A percentile compares a stretch with the other conserved stretches of the same genome.
These are phyloP conservation scores for Hydra vulgaris DNA, from an alignment of 30 jellyfish, hydroid and myxozoan species.

Conservation along the genomic window DNA sequence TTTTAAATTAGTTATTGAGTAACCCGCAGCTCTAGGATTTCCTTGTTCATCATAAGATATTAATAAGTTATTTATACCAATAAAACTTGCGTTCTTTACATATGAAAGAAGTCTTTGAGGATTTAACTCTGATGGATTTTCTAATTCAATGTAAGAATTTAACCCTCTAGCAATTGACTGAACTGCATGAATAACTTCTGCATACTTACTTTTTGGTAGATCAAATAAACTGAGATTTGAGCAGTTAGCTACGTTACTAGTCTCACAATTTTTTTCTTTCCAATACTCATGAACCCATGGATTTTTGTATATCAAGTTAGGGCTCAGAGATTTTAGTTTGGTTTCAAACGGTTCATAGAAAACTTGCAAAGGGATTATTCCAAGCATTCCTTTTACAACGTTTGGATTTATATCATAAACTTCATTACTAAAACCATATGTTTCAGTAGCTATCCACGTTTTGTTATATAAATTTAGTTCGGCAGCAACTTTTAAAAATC, in stretches of 20 bases:
- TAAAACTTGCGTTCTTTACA: slow-evolving; percentile 47
- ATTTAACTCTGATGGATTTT: neutral
- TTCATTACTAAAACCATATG: slow-evolving; percentile 56
- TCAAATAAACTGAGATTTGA: neutral
- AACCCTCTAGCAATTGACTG: slow-evolving; percentile 81
- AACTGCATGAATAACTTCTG: slow-evolving; percentile 90
- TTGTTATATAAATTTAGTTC: slow-evolving; percentile 40
- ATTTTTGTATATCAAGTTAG: slow-evolving; percentile 41
- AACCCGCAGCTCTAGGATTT: slow-evolving; percentile 91
- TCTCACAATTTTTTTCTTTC: slow-evolving; percentile 33
- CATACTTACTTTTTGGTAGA: slow-evolving; percentile 64
- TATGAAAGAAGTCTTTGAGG: slow-evolving; percentile 38
- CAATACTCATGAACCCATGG: slow-evolving; percentile 89
- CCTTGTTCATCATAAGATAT: slow-evolving; percentile 61
- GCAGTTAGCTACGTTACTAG: slow-evolving; percentile 10
- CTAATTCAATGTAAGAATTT: slow-evolving; percentile 14
- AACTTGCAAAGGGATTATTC: slow-evolving; percentile 67
- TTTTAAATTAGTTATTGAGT: slow-evolving; percentile 81
- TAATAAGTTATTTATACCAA: slow-evolving; percentile 51
- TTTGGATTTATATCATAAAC: slow-evolving; percentile 43
- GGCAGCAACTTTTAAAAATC: slow-evolving; percentile 57
- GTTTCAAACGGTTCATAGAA: slow-evolving; percentile 54
- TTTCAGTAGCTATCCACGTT: slow-evolving; percentile 95
- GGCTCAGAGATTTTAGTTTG: slow-evolving; percentile 30
- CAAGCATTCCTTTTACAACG: slow-evolving; percentile 84